phyloP scores from a whole-genome alignment of 2,797 vertebrate genomes.

The Fratercula arctica region DNA sequence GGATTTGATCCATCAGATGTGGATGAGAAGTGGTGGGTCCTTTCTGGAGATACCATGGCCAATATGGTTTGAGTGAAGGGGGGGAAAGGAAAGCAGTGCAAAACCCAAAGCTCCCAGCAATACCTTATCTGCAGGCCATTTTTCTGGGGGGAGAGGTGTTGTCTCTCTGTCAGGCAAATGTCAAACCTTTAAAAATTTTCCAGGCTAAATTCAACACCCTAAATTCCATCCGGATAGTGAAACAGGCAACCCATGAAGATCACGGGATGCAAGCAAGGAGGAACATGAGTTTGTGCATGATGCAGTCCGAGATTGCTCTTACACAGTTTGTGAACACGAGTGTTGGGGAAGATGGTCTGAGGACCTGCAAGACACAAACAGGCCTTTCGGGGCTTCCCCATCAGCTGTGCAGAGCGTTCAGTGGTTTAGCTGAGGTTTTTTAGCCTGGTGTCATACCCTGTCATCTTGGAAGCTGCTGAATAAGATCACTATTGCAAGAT shows the following conservation, averaged over 20 bases:
- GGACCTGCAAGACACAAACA: not conserved
- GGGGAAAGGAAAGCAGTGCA: not conserved
- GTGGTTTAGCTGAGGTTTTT: constrained; percentile 34
- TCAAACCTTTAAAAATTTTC: not conserved
- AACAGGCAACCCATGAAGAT: not conserved
- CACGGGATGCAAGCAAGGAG: not conserved
- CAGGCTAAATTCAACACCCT: not conserved
- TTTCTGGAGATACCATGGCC: not conserved
- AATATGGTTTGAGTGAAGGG: not conserved
- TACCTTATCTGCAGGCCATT: not conserved
- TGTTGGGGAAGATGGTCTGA: not conserved
- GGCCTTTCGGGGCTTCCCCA: not conserved
- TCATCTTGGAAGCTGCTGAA: constrained; percentile 26
- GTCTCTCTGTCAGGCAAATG: not conserved
- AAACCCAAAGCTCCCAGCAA: not conserved
- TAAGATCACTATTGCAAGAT: constrained; percentile 6
- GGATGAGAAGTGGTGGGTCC: not conserved
- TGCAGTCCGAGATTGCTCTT: not conserved
- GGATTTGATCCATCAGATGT: not conserved
- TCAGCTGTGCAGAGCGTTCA: not conserved
- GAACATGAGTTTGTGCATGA: not conserved
- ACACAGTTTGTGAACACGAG: not conserved
- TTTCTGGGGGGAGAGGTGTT: not conserved
- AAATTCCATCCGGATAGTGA: not conserved
- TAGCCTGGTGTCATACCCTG: not conserved